These are phyloP conservation scores for Ommatoiulus sabulosus DNA, from an alignment of 2,888 invertebrate species.

Conservation along the genomic window DNA sequence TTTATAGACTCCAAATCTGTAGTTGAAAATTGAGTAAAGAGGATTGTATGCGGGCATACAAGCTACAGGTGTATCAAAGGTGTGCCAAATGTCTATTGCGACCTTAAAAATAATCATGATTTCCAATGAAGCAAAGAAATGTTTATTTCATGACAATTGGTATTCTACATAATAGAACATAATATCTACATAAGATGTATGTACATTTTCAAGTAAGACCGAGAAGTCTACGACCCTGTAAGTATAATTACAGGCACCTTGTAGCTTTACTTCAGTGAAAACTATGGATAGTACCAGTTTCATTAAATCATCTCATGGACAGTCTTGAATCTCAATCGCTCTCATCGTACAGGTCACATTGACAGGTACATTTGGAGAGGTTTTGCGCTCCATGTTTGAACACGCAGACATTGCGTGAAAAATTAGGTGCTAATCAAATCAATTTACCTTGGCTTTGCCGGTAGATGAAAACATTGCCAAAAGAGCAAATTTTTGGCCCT, in stretches of 20 bases:
- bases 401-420: not conserved
- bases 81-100: not conserved
- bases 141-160: not conserved
- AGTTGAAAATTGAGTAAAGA: too few species aligned
- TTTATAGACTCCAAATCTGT: too few species aligned
- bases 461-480: not conserved
- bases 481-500: not conserved
- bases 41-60: too few species aligned
- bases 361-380: not conserved
- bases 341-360: too few species aligned
- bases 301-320: not conserved
- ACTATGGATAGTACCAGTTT: not conserved
- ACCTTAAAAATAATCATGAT: not conserved
- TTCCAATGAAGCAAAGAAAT: not conserved
- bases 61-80: not conserved
- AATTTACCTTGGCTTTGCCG: constrained; percentile 15
- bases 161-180: too few species aligned
- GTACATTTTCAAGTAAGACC: not conserved
- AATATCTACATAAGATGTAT: too few species aligned
- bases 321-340: not conserved
- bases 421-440: not conserved
- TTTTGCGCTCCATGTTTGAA: not conserved
- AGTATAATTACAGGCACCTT: too few species aligned
- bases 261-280: not conserved
- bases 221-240: too few species aligned